Evolutionary conservation across 2,888 invertebrate genomes (phyloP).

Genomic region (Lasioglossum oenotherae): DNA sequence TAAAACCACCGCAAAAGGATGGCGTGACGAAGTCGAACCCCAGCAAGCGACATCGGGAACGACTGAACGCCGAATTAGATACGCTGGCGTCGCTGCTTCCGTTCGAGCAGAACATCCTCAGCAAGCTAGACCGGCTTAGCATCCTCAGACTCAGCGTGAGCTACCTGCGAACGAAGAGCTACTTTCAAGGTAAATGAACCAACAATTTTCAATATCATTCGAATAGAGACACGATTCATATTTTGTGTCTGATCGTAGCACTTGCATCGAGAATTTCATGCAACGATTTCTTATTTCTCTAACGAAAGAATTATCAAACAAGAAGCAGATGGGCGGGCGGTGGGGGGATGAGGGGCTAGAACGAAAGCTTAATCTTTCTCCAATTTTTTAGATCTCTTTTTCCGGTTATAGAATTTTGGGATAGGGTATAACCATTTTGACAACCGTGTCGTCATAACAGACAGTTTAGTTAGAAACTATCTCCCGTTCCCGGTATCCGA

Average conservation of each 20-base stretch:
- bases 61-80: conserved; percentile 99
- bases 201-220: neutral
- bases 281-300: neutral
- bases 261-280: neutral
- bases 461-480: conserved; percentile 11
- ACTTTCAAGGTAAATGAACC: conserved; percentile 95
- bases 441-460: conserved; percentile 18
- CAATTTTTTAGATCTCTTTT: neutral
- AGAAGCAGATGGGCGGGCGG: neutral
- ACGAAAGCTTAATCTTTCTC: neutral
- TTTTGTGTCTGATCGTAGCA: neutral
- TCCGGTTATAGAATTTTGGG: neutral
- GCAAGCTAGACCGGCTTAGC: conserved; percentile 98
- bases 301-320: neutral
- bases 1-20: conserved; percentile 97
- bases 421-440: neutral
- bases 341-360: too few species aligned
- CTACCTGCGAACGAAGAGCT: conserved; percentile 99
- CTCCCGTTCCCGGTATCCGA: conserved; percentile 37
- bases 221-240: neutral
- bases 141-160: conserved; percentile 99
- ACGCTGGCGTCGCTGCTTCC: conserved; percentile 97
- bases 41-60: conserved; percentile 98
- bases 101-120: conserved; percentile 98
- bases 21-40: conserved; percentile 98